A percentile compares a stretch with the other conserved stretches of the same genome.
phyloP scores from a whole-genome alignment of 1,140 invertebrate species.

The Dreissena polymorpha region DNA sequence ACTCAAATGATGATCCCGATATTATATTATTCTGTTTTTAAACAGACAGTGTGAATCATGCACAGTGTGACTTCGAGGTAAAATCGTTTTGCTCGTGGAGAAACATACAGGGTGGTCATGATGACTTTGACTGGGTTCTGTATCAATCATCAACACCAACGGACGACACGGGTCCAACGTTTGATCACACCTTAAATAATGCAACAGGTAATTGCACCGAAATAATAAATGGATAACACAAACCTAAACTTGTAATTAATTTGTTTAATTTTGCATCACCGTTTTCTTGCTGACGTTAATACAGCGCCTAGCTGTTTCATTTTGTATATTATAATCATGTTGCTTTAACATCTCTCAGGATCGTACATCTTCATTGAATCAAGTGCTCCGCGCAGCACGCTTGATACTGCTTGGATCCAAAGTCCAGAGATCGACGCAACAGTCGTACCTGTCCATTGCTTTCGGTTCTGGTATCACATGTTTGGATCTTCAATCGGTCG shows the following conservation, averaged over 20 bases:
- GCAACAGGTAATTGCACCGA: constrained; percentile 53
- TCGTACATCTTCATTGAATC: constrained; percentile 77
- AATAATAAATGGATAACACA: too few species aligned
- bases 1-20: too few species aligned
- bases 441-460: constrained; percentile 57
- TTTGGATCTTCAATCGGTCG: constrained; percentile 82
- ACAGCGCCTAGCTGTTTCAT: too few species aligned
- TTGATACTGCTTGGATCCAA: constrained; percentile 69
- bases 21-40: too few species aligned
- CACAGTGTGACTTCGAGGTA: constrained; percentile 71
- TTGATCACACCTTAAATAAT: constrained; percentile 74
- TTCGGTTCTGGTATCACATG: constrained; percentile 89
- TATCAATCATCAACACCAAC: constrained; percentile 63
- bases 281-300: too few species aligned
- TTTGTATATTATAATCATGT: too few species aligned
- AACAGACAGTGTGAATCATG: too few species aligned
- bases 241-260: too few species aligned
- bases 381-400: constrained; percentile 67
- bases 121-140: constrained; percentile 75
- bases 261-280: too few species aligned
- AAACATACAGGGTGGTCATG: constrained; percentile 56
- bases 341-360: constrained; percentile 34
- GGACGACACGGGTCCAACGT: constrained; percentile 66
- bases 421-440: constrained; percentile 61
- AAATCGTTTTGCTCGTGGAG: constrained; percentile 70